These are phyloP conservation scores for Polypedilum vanderplanki DNA, from an alignment of 1,140 invertebrate species.

Conservation along the genomic window DNA sequence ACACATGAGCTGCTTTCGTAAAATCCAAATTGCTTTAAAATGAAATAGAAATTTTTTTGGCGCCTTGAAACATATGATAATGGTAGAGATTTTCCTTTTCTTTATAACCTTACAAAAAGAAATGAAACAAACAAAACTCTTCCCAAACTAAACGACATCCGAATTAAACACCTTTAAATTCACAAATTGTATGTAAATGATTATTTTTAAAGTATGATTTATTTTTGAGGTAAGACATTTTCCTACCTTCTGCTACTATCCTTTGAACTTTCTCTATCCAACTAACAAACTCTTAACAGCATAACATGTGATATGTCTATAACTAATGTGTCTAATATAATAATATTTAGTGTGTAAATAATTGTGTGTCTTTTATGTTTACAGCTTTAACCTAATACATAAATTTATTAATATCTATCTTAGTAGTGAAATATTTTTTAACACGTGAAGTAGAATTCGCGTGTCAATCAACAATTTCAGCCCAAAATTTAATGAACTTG, in stretches of 20 bases:
- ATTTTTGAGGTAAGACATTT: conserved; percentile 24
- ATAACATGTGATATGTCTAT: not conserved
- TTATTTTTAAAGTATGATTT: not conserved
- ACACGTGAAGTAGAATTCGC: not conserved
- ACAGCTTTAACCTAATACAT: not conserved
- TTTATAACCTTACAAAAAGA: conserved; percentile 24
- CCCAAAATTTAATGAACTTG: not conserved
- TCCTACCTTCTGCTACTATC: not conserved
- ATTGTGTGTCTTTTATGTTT: conserved; percentile 27
- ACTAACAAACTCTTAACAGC: not conserved
- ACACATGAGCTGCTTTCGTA: too few relatives aligned
- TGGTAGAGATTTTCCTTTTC: conserved; percentile 24
- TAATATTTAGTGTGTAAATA: conserved; percentile 25
- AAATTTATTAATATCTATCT: not conserved
- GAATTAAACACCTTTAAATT: not conserved
- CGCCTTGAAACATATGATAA: conserved; percentile 11
- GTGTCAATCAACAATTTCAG: not conserved
- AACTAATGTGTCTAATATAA: not conserved
- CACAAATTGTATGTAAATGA: not conserved
- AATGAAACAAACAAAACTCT: not conserved
- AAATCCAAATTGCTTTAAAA: too few relatives aligned
- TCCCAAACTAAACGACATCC: conserved; percentile 20
- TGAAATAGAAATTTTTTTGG: not conserved
- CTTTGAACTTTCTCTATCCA: not conserved
- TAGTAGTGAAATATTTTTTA: not conserved